Base-by-base conservation (phyloP, 2,888 invertebrate species). In the Ochropleura plecta region DNA sequence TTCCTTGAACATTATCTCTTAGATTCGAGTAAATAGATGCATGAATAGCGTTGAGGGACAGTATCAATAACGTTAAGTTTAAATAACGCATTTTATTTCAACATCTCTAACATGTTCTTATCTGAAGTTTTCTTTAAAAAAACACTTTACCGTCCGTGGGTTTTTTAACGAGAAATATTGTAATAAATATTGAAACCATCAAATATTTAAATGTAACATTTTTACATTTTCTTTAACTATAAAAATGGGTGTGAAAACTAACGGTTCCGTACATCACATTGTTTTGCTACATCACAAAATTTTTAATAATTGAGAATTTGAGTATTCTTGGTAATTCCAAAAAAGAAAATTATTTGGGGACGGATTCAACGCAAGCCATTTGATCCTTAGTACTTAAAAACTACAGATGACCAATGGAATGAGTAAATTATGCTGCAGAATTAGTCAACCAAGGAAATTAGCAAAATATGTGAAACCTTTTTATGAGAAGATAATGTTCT, bases 61-160 rank as follows among this genome's bases (percentile, higher is more conserved):
- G 16, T 40, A 78, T 57, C 18, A 86, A 30, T 42, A 82, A 30
- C n/a, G 63, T 30, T 18, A 79, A 44, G 84, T 74, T 70, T 76
- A 82, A 72, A 70, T 85, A 71, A 81, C 84, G 85, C 93, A 93
- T 93, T 82, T 81, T 89, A 83, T 77, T 79, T 66, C 73, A 79
- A 85, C 90, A 90, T 90, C 69, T 80, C 85, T 83, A 55, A 30
- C 51, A 82, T 73, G 69, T 55, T 71, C 12, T 5, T 44, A 48
- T 60, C 62, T 42, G 14, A 57, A 64, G 42, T 59, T 60, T 73
- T 44, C 49, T 51, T 62, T 70, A 0, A 63, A 67, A 78, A 70
- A 20, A n/a, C 53, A n/a, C 16, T 14, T 3, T 79, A 49, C 12
- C 4, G 2, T 20, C 63, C 1, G 20, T 75, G 30, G 53, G 60